Percentiles rank a stretch among this genome's conserved stretches.
phyloP scores from a whole-genome alignment of 1,140 invertebrate genomes.

The Rhyzopertha dominica region DNA sequence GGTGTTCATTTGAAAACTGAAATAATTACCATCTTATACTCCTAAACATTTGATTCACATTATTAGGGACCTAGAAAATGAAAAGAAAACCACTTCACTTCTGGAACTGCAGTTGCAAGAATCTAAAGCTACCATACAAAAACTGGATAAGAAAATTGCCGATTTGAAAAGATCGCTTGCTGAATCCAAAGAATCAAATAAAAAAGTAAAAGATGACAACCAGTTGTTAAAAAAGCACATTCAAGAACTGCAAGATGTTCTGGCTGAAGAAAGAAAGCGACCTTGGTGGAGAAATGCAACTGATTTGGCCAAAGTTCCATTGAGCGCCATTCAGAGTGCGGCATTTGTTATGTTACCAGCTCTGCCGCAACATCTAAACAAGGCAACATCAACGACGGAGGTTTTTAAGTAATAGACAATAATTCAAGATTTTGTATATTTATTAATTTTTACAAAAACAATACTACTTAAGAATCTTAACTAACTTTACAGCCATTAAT shows the following conservation, averaged over 20 bases:
- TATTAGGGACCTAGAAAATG: conserved; percentile 1
- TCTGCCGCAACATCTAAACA: conserved; percentile 2
- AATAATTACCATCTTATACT: too few relatives aligned
- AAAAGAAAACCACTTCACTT: not conserved
- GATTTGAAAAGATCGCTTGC: conserved; percentile 37
- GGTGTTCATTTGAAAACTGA: too few relatives aligned
- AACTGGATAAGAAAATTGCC: conserved; percentile 32
- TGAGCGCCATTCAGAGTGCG: conserved; percentile 25
- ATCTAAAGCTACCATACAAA: conserved; percentile 17
- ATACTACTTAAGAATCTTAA: conserved; percentile 14
- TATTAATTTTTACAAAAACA: conserved; percentile 12
- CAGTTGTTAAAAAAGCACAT: conserved; percentile 34
- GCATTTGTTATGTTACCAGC: conserved; percentile 29
- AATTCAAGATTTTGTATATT: conserved; percentile 18
- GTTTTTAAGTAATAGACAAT: conserved; percentile 9
- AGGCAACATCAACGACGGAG: not conserved
- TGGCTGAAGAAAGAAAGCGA: conserved; percentile 34
- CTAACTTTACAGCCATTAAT: conserved; percentile 1
- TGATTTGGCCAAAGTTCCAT: conserved; percentile 26
- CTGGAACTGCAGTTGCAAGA: conserved; percentile 4
- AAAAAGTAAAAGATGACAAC: conserved; percentile 38
- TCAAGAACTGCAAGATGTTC: conserved; percentile 36
- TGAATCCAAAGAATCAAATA: conserved; percentile 32
- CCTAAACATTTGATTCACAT: conserved; percentile 16
- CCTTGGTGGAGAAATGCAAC: conserved; percentile 30